These are phyloP conservation scores for Pristionchus japonicus DNA, from an alignment of 2,888 invertebrate genomes.

Conservation along the genomic window DNA sequence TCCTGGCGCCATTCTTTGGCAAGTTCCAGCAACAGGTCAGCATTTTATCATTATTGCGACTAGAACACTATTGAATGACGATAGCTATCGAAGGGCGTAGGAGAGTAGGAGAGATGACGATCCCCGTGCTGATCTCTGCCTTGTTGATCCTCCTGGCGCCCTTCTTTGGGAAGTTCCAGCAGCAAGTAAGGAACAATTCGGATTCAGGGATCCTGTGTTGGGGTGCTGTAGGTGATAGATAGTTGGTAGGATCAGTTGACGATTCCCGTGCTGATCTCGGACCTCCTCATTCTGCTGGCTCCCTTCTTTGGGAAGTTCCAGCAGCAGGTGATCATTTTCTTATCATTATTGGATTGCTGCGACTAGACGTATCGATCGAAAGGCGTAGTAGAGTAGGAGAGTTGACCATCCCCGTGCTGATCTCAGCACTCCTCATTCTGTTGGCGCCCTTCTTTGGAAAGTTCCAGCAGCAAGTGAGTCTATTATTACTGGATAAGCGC, in stretches of 20 bases:
- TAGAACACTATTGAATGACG: no score
- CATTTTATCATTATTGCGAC: background rate
- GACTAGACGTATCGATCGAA: no score
- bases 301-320: constrained; percentile 68
- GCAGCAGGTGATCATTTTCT: background rate
- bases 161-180: constrained; percentile 68
- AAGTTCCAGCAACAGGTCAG: constrained; percentile 63
- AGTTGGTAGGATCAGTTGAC: no score
- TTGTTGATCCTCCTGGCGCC: constrained; percentile 67
- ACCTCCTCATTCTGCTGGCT: constrained; percentile 64
- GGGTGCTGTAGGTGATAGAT: no score
- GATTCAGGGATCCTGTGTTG: no score
- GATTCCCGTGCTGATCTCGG: constrained; percentile 50
- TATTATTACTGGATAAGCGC: background rate
- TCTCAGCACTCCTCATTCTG: constrained; percentile 66
- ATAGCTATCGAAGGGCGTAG: background rate
- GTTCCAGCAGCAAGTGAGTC: constrained; percentile 61
- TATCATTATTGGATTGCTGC: no score
- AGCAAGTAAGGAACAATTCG: constrained; percentile 54
- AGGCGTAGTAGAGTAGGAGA: constrained; percentile 52
- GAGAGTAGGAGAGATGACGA: background rate
- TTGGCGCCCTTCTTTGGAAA: constrained; percentile 70
- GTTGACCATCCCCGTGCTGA: constrained; percentile 67
- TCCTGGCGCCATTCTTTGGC: constrained; percentile 71
- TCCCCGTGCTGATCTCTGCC: constrained; percentile 52